Base-by-base conservation (phyloP, 1,140 invertebrate species). In the Papilio machaon region DNA sequence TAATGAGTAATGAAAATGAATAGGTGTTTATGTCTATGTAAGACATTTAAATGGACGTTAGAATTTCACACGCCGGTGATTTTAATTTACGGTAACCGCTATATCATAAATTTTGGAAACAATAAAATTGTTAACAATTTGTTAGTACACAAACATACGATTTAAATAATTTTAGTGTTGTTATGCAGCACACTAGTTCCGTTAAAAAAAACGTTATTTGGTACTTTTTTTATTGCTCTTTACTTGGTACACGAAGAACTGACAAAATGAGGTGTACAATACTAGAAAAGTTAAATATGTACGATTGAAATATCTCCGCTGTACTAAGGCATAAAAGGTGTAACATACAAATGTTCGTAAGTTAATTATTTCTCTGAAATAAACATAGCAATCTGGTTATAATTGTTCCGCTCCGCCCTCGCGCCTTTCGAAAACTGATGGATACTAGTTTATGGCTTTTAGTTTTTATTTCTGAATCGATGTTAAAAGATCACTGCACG, bases 341-440 rank as follows among this genome's bases (percentile, higher is more conserved):
- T 67, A 35, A 4, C 60, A 64, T 67, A 67, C 23, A 67, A 67
- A 67, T 67, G 23, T 15, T 35, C 11, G 30, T 67, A 67, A 67
- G 73, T 46, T 79, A 80, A 78, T 83, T 75, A 84, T 85, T 88
- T 85, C 85, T 82, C 81, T 81, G 88, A 85, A 87, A 84, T 85
- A 84, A 84, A 86, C 82, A 84, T 82, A 83, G 87, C 84, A 88
- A 89, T 89, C 88, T 86, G 82, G 70, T 54, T 38, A 75, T 88
- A 88, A 89, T 87, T 87, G 86, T 84, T 58, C 49, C 67, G 78
- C 46, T 67, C 81, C 54, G 54, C 83, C 85, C 80, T 83, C 83
- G 23, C 81, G 83, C 77, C 67, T 76, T 82, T 75, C 64, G 60
- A 58, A 54, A 38, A 77, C 76, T 52, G 82, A 86, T 84, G 84